Evolutionary conservation across 2,797 vertebrate genomes (phyloP), one percentile per base, ranked within the genome.

Genomic region (Helicolenus hilgendorfi): DNA sequence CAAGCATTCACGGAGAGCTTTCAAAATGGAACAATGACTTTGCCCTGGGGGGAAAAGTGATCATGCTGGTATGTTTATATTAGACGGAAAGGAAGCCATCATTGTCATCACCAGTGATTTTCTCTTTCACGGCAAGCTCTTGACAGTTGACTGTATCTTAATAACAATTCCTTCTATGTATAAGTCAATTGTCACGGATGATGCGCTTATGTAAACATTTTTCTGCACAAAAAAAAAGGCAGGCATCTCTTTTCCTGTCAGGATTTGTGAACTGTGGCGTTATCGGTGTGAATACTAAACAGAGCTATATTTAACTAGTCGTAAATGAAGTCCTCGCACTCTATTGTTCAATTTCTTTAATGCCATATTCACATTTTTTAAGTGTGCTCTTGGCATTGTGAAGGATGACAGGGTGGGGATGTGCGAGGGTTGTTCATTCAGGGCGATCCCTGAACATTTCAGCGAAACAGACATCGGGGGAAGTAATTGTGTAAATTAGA

Each of bases 61-160:
- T 97, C 96, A 94, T 85, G 95, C 96, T 98, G 97, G 97, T 97
- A 97, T 98, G 97, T 97, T 98, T 97, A 98, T 97, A 96, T 97
- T 98, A 97, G 96, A 92, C 88, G 33, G 90, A 96, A 92, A 97
- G 97, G 97, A 98, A 98, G 97, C 97, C 96, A 89, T 97, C 97
- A 96, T 97, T 97, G 97, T 97, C 96, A 95, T 96, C 96, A 91
- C 95, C 92, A 89, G 92, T 78, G 91, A 94, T 94, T 95, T 95
- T 94, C 88, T 95, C 89, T 90, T 95, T 94, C 94, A 91, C 84
- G 11, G 89, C 89, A 84, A 79, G 11, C 81, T 89, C 92, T 77
- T 94, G 94, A 96, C 94, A 95, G 94, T 92, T 83, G 91, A 93
- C 91, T 92, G 90, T 92, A 92, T 95, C 89, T 91, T 95, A 92